These are phyloP conservation scores for Epinephelus moara DNA, from an alignment of 2,113 vertebrate species.

Conservation along the genomic window DNA sequence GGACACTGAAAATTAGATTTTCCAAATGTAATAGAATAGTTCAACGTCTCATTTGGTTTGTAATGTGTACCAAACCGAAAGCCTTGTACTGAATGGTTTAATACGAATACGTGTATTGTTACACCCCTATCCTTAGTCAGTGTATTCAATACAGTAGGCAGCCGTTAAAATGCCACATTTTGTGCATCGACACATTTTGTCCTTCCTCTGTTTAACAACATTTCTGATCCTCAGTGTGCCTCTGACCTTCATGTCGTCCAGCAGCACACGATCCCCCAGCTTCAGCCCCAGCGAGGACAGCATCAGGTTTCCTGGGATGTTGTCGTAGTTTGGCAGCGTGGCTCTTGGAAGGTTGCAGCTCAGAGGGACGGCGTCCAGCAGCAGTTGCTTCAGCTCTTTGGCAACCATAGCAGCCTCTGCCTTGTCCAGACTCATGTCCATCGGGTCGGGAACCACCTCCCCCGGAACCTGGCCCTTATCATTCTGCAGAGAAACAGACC, in stretches of 20 bases:
- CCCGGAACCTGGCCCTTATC: slow-evolving; percentile 91
- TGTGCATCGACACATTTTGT: too few relatives aligned
- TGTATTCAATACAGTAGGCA: too few relatives aligned
- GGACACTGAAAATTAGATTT: too few relatives aligned
- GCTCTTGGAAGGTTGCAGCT: slow-evolving; percentile 92
- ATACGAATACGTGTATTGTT: too few relatives aligned
- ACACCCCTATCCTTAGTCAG: too few relatives aligned
- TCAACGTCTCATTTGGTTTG: too few relatives aligned
- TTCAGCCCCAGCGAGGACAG: slow-evolving; percentile 89
- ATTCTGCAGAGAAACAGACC: slow-evolving; percentile 82
- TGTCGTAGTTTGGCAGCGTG: slow-evolving; percentile 94
- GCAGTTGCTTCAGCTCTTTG: slow-evolving; percentile 91
- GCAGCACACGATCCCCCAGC: slow-evolving; percentile 88
- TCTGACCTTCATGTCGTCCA: slow-evolving; percentile 92
- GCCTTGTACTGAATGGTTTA: too few relatives aligned
- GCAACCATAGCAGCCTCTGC: slow-evolving; percentile 92
- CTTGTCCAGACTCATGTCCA: slow-evolving; percentile 95
- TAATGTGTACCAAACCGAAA: too few relatives aligned
- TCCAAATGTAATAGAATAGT: too few relatives aligned
- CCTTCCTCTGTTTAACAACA: too few relatives aligned
- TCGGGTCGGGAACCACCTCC: slow-evolving; percentile 93
- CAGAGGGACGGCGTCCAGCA: slow-evolving; percentile 91
- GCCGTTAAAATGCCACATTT: too few relatives aligned
- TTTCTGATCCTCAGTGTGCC: background rate
- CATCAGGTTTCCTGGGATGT: slow-evolving; percentile 94